Base-by-base conservation (phyloP, 2,797 vertebrate genomes). In the Malurus splendens region DNA sequence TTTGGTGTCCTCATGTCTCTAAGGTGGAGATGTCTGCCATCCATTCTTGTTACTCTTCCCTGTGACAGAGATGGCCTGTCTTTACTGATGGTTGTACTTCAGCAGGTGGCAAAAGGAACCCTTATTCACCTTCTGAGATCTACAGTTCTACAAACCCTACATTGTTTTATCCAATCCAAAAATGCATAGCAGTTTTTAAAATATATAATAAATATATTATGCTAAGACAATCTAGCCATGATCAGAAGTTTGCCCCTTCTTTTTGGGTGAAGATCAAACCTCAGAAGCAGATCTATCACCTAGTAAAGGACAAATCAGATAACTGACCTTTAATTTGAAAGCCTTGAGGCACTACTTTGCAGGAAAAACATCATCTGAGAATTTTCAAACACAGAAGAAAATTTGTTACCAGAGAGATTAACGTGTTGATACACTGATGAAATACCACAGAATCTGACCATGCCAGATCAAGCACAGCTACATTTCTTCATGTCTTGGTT, bases 61-160 rank as follows among this genome's bases (percentile, higher is more conserved):
- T 61, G 13, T 41, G 41, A 32, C 27, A 84, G 51, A 76, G 24
- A 23, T 18, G 32, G 8, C 30, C 82, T 57, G 7, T 59, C 50
- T 67, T 67, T 64, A 36, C 7, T 0, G 0, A 18, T 9, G 6
- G 8, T 5, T 56, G 10, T 27, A 36, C 25, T 62, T 70, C 75
- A 86, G 47, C 14, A 25, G 18, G 39, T 1, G 1, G 38, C 24
- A 81, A 79, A 80, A 64, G 19, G 28, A 90, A 10, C 5, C 56
- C 9, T 52, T 52, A 59, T 8, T 36, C 13, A 50, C 17, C 11
- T 50, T 61, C 51, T 18, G n/a, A 87, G 12, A 9, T 47, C 27
- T 44, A 3, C 1, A 10, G 9, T 33, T 60, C 42, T 30, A 19
- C 6, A 4, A 54, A 23, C 4, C 25, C 22, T 64, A 30, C 2